Conservation (phyloP, 2,797 vertebrate species). For the Paguma larvata region DNA sequence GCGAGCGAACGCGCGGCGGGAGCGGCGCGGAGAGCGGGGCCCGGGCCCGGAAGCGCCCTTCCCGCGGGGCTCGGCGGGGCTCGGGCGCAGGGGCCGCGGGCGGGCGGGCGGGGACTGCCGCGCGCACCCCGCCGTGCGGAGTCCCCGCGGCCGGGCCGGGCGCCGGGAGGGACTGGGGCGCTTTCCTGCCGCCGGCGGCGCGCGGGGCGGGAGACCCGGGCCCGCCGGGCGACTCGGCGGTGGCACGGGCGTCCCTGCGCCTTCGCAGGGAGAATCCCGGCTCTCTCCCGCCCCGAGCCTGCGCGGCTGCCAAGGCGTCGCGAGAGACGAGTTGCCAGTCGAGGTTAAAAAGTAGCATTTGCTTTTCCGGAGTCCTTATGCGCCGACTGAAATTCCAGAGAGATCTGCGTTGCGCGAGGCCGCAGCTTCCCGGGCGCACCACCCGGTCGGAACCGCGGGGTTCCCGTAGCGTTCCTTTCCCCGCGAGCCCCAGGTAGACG, state of each 20-base stretch:
- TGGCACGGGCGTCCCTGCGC: conserved; percentile 44
- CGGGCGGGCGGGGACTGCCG: not conserved
- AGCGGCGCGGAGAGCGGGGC: not conserved
- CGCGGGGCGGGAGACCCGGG: conserved; percentile 59
- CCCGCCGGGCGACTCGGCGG: conserved; percentile 56
- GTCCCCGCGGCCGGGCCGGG: conserved; percentile 8
- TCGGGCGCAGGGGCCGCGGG: not conserved
- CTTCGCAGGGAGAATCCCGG: conserved; percentile 68
- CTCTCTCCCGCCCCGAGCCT: not conserved
- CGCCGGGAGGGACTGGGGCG: conserved; percentile 42
- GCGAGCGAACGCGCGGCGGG: not conserved
- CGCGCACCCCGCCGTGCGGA: conserved; percentile 74
- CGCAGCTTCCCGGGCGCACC: not conserved
- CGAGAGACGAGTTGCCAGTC: conserved; percentile 82
- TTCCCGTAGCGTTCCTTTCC: not conserved
- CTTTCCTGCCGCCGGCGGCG: conserved; percentile 63
- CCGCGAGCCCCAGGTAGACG: not conserved
- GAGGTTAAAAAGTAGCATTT: conserved; percentile 82
- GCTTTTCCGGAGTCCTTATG: conserved; percentile 80
- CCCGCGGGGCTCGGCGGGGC: conserved; percentile 24
- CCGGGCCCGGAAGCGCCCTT: not conserved
- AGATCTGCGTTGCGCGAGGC: conserved; percentile 16
- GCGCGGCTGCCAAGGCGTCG: conserved; percentile 71
- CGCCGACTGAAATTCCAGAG: conserved; percentile 75
- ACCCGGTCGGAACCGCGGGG: too few relatives aligned